These are phyloP conservation scores for Luidia sarsii DNA, from an alignment of 53 echinoderm and acorn worm genomes.

Conservation along the genomic window DNA sequence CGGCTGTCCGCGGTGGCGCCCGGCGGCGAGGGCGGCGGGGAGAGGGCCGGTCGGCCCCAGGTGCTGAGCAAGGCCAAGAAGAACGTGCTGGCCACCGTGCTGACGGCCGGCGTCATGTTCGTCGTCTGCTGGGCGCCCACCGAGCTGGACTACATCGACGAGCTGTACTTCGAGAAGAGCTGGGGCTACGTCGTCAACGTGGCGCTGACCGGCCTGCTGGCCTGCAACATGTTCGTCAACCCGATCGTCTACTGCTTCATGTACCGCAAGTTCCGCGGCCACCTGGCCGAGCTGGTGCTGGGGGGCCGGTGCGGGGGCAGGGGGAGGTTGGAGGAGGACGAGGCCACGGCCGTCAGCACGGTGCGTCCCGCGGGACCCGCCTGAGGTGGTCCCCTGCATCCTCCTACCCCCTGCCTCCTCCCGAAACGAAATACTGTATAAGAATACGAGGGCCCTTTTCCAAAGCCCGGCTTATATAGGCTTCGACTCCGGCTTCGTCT, in stretches of 20 bases:
- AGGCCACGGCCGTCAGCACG: no score
- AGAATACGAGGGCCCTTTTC: no score
- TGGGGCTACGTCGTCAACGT: background rate
- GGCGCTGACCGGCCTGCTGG: background rate
- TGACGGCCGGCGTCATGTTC: constrained; percentile 5
- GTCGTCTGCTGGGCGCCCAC: constrained; percentile 41
- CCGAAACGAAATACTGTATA: no score
- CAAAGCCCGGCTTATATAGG: no score
- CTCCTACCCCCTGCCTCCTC: no score
- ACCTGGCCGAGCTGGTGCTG: background rate
- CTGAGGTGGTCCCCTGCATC: no score
- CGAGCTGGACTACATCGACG: background rate
- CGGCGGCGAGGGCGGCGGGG: no score
- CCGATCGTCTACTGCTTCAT: constrained; percentile 39
- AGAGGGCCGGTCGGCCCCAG: background rate
- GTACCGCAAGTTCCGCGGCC: constrained; percentile 8
- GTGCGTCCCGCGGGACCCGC: no score
- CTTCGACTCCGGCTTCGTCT: no score
- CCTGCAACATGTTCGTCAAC: no score
- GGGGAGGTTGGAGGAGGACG: no score
- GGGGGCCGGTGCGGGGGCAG: no score
- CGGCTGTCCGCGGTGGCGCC: background rate
- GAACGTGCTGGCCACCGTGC: constrained; percentile 22
- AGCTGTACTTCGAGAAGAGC: background rate
- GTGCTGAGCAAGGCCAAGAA: constrained; percentile 1